Evolutionary conservation across 2,113 vertebrate species (phyloP).

Genomic region (Phalacrocorax brasilianus): DNA sequence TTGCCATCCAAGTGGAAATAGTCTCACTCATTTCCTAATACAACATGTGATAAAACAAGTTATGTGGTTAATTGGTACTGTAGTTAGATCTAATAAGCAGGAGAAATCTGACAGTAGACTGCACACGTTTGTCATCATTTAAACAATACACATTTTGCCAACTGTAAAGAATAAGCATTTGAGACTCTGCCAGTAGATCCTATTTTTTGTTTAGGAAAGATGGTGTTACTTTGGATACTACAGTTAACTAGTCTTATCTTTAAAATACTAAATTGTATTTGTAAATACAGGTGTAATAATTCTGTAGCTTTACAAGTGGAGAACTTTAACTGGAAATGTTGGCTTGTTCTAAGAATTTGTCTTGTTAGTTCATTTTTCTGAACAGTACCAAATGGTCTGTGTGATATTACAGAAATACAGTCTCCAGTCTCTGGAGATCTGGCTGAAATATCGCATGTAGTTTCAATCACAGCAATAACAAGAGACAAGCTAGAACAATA

Average conservation of each 20-base stretch:
- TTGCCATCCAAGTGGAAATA: background rate
- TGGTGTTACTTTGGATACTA: background rate
- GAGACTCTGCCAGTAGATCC: background rate
- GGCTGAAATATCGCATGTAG: background rate
- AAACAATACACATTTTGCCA: background rate
- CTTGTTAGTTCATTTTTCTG: background rate
- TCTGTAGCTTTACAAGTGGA: background rate
- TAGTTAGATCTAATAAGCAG: background rate
- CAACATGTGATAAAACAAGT: background rate
- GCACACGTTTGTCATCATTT: background rate
- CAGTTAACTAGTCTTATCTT: background rate
- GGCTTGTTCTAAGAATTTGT: background rate
- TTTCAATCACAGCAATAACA: background rate
- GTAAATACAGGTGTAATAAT: background rate
- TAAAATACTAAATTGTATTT: background rate
- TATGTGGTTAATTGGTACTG: background rate
- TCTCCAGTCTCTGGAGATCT: background rate
- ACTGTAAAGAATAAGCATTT: background rate
- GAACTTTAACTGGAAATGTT: background rate
- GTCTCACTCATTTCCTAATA: background rate
- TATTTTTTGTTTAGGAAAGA: background rate
- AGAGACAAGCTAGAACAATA: background rate
- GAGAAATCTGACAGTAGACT: background rate
- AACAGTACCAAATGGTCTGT: background rate
- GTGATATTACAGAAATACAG: background rate